Evolutionary conservation across 2,888 invertebrate species (phyloP).

Genomic region (Drosophila macrospina): DNA sequence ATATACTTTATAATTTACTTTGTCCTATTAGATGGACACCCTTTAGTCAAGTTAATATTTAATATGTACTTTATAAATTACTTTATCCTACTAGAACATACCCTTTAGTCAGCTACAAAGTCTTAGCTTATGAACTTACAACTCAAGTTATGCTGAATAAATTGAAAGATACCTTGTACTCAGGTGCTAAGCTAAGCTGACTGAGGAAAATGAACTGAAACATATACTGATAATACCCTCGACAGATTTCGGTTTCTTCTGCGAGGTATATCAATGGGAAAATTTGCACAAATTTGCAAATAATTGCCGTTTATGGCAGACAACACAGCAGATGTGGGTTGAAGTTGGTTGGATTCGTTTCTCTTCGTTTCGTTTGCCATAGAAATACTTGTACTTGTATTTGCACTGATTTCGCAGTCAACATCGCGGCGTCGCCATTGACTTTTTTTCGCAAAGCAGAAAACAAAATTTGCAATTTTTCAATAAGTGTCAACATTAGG

Average conservation of each 20-base stretch:
- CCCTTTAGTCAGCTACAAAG: not conserved
- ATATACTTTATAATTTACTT: too few species aligned
- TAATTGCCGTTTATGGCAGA: slow-evolving; percentile 44
- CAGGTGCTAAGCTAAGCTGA: too few species aligned
- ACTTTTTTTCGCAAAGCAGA: slow-evolving; percentile 6
- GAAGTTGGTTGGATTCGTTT: not conserved
- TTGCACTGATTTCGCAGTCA: slow-evolving; percentile 12
- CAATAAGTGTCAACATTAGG: slow-evolving; percentile 65
- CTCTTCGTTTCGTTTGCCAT: slow-evolving; percentile 2
- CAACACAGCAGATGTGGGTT: slow-evolving; percentile 18
- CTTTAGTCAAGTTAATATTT: too few species aligned
- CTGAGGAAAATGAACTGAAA: not conserved
- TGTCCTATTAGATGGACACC: too few species aligned
- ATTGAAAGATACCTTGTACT: too few species aligned
- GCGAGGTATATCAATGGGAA: slow-evolving; percentile 7
- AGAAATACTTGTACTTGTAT: slow-evolving; percentile 15
- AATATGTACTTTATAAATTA: too few species aligned
- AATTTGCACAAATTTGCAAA: slow-evolving; percentile 56
- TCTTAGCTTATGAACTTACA: not conserved
- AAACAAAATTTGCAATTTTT: slow-evolving; percentile 53
- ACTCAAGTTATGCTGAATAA: too few species aligned
- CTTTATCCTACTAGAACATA: too few species aligned
- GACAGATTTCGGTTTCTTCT: not conserved
- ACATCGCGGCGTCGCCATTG: slow-evolving; percentile 5
- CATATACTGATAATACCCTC: not conserved